Percentiles rank a stretch among this genome's conserved stretches.
Conservation (phyloP, 2,113 vertebrate genomes). For the Ploceus nigricollis region DNA sequence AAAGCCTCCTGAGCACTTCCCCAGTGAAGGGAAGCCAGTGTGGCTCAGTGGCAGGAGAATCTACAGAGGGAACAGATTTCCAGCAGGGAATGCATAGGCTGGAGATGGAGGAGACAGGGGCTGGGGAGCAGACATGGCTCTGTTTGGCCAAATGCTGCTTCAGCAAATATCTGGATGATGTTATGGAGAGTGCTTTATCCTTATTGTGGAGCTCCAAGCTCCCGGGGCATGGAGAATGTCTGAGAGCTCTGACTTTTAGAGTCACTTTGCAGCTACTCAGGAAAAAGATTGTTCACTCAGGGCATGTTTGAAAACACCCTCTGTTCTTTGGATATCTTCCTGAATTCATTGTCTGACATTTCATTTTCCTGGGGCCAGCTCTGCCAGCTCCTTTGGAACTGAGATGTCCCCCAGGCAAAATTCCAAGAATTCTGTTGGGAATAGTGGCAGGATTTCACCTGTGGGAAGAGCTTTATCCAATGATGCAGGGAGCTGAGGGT, state of each 20-base stretch:
- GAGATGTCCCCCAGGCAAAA: background rate
- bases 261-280: background rate
- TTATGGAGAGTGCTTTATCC: background rate
- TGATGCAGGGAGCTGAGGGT: background rate
- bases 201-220: background rate
- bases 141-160: background rate
- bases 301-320: background rate
- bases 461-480: background rate
- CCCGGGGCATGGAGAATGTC: background rate
- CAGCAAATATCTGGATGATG: background rate
- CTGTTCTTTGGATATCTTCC: background rate
- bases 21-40: accelerated
- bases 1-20: background rate
- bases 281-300: background rate
- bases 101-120: too few species aligned
- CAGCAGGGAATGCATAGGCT: background rate
- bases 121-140: background rate
- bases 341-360: background rate
- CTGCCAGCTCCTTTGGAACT: background rate
- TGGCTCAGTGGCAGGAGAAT: background rate
- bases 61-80: background rate
- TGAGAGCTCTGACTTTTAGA: background rate
- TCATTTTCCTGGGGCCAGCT: background rate
- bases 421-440: background rate
- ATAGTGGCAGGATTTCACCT: background rate